These are phyloP conservation scores for Lithosia quadra DNA, from an alignment of 2,888 invertebrate genomes.

Conservation along the genomic window DNA sequence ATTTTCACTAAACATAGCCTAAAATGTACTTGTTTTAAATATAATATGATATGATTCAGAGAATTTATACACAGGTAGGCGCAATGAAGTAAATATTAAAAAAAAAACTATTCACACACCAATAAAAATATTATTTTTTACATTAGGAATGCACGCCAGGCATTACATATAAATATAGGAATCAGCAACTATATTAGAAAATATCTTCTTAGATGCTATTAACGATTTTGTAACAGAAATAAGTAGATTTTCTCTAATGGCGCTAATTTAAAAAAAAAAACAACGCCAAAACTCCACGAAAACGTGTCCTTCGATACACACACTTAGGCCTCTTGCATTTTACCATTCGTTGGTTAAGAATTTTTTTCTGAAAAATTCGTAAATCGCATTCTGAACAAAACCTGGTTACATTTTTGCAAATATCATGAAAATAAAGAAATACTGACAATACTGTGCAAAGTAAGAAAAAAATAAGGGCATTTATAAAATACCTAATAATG, in stretches of 20 bases:
- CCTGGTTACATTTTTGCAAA: constrained; percentile 34
- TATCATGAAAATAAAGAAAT: no score
- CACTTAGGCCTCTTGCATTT: constrained; percentile 63
- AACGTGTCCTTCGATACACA: constrained; percentile 57
- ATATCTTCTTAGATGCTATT: constrained; percentile 7
- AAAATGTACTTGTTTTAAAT: constrained; percentile 59
- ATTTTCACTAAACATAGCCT: constrained; percentile 75
- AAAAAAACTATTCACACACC: constrained; percentile 54
- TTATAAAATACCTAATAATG: no score
- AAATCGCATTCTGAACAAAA: constrained; percentile 46
- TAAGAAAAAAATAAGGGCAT: no score
- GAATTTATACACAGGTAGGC: constrained; percentile 73
- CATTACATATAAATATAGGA: background rate
- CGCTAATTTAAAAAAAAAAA: constrained; percentile 22
- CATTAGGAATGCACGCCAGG: constrained; percentile 19
- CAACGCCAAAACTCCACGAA: constrained; percentile 43
- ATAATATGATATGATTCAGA: constrained; percentile 81
- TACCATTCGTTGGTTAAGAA: constrained; percentile 54
- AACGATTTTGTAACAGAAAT: background rate
- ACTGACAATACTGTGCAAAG: background rate
- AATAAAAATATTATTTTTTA: constrained; percentile 19
- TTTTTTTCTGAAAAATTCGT: constrained; percentile 31
- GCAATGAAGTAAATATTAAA: constrained; percentile 59
- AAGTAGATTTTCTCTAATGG: constrained; percentile 15
- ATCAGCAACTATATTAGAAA: background rate